Conservation (phyloP, 2,113 vertebrate species). For the Chlamydotis undulata region DNA sequence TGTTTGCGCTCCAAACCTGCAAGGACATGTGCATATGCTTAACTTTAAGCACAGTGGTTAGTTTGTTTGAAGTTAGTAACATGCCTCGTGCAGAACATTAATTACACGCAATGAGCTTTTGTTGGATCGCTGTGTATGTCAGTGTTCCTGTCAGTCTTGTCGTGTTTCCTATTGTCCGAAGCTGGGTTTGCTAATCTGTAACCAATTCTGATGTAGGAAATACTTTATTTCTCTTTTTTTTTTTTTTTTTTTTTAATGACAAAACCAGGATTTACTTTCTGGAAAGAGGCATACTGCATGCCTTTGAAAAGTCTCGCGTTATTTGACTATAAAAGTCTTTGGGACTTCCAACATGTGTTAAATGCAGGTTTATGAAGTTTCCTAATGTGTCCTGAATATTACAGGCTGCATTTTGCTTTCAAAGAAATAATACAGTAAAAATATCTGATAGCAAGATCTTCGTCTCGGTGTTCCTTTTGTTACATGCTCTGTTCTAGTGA, state of each 20-base stretch:
- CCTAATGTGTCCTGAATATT: background rate
- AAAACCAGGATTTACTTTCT: background rate
- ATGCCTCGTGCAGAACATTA: slow-evolving; percentile 14
- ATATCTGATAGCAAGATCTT: slow-evolving; percentile 30
- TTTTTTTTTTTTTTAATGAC: background rate
- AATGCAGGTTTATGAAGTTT: background rate
- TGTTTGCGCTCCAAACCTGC: background rate
- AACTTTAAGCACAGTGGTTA: background rate
- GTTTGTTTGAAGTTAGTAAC: slow-evolving; percentile 38
- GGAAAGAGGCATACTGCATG: background rate
- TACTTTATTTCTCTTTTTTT: background rate
- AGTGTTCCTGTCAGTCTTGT: background rate
- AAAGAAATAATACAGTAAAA: slow-evolving; percentile 17
- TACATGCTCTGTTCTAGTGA: slow-evolving; percentile 44
- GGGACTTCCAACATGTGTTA: background rate
- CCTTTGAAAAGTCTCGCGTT: background rate
- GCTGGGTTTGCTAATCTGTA: background rate
- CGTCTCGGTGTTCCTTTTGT: slow-evolving; percentile 28
- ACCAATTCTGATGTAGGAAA: background rate
- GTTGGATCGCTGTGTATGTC: background rate
- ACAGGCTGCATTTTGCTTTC: background rate
- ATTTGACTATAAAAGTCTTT: background rate
- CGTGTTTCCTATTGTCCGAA: background rate
- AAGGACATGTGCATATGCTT: slow-evolving; percentile 34
- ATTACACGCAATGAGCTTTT: slow-evolving; percentile 1